phyloP scores from a whole-genome alignment of 2,113 vertebrate species.

The Oreochromis niloticus region DNA sequence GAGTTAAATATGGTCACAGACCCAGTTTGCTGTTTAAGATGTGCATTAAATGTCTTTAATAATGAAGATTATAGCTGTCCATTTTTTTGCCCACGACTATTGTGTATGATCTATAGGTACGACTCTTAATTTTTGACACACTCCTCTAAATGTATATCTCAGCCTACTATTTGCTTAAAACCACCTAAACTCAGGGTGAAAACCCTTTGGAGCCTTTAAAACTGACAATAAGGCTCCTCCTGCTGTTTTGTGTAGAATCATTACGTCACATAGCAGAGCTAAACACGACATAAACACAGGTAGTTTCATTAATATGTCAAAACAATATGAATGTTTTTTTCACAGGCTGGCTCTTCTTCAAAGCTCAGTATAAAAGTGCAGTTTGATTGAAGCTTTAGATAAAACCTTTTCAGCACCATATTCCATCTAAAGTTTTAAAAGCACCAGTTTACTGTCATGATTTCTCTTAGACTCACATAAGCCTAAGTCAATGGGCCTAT shows the following conservation, averaged over 20 bases:
- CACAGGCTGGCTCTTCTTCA: background rate
- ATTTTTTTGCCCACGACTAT: background rate
- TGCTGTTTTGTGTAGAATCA: background rate
- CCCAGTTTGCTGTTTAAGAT: background rate
- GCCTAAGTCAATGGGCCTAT: background rate
- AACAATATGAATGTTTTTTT: background rate
- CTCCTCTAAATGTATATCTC: background rate
- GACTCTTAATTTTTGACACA: background rate
- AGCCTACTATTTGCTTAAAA: background rate
- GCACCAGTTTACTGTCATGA: background rate
- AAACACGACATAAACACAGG: background rate
- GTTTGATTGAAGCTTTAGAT: constrained; percentile 1
- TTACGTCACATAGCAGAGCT: background rate
- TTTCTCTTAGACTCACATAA: background rate
- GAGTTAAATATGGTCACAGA: background rate
- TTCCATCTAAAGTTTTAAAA: constrained; percentile 13
- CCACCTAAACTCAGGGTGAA: background rate
- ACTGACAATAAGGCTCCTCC: background rate
- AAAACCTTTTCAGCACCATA: constrained; percentile 3
- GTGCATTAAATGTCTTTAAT: background rate
- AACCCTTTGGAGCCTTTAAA: background rate
- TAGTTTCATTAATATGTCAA: background rate
- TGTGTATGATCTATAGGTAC: background rate
- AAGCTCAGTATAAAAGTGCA: background rate
- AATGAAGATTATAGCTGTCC: background rate